Evolutionary conservation across 1,140 invertebrate species (phyloP), one percentile per base, ranked within the genome.

Genomic region (Drosophila sechellia): DNA sequence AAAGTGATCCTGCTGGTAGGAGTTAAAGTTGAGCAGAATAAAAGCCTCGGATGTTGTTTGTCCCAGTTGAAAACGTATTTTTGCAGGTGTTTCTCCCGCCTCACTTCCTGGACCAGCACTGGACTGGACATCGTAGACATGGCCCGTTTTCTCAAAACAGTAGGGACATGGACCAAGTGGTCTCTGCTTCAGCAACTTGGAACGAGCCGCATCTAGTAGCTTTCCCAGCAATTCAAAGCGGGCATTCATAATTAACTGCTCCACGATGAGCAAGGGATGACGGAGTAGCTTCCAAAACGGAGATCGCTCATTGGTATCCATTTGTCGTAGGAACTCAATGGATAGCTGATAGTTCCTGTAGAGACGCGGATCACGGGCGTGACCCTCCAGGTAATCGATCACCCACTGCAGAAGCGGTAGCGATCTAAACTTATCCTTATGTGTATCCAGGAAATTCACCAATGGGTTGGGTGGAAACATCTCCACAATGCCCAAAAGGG

Each of bases 211-310:
- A 8, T 86, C 81, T 17, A 95, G 48, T 5, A 96, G 94, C 37
- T 93, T 93, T 1, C 93, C 92, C 5, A 96, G 89, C 64, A 93
- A 93, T 78, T 96, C 95, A 43, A 96, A 93, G 86, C 95, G 95
- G 0, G 94, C 95, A 77, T 96, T 96, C 96, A 96, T 96, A 1
- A 96, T 79, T 46, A 96, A 92, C 77, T 96, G 95, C 73, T 96
- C 96, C 4, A 96, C 92, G 80, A 96, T 95, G 0, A 95, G 81
- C 15, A 96, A 77, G 0, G 96, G 96, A 69, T 94, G 94, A 20
- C 94, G 93, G 25, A 96, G 94, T 4, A 96, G 79, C 65, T 94
- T 93, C 93, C 95, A 94, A 49, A 95, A 94, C 8, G 94, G 85
- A 13, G 92, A 70, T 59, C 94, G 93, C 64, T 95, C 93, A 17